Base-by-base conservation (phyloP, 2,797 vertebrate species). In the Lates japonicus region DNA sequence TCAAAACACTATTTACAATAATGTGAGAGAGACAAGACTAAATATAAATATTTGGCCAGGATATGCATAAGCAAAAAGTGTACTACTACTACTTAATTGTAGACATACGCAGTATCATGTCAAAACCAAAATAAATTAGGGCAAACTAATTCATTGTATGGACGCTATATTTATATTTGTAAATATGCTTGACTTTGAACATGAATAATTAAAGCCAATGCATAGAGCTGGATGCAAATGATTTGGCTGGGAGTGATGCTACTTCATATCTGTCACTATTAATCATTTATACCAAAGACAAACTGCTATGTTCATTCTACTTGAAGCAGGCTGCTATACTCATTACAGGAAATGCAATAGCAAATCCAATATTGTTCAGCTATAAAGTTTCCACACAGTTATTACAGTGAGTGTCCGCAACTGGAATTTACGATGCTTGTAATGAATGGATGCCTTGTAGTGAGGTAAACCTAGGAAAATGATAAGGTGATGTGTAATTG, bases 191-290 rank as follows among this genome's bases (percentile, higher is more conserved):
- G 78, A 86, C 71, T 86, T 73, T 70, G 64, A 65, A 82, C 60
- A 88, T 92, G 74, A 89, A 90, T 88, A 90, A 88, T 90, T 90
- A 84, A 88, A 76, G 54, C 52, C 42, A 46, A 74, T 78, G 67
- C 79, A 84, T 74, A 82, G 74, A 2, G 64, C 70, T 42, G 60
- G 57, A 86, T 91, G 85, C 74, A 88, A 90, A 93, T 89, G 48
- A 89, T 79, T 86, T 92, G 89, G 83, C 89, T 82, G 65, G 61
- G 73, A 85, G 81, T 87, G 84, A 88, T 79, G 80, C 72, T 68
- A 75, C 81, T 88, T 92, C 83, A 90, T 89, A 90, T 88, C 80
- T 85, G 90, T 92, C 90, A 88, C 87, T 71, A 83, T 92, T 84
- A 92, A 92, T 90, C 77, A 90, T 84, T 84, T 78, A 88, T 59